A percentile compares a stretch with the other conserved stretches of the same genome.
Evolutionary conservation across 2,888 invertebrate genomes (phyloP).

Genomic region (Megastigmus dorsalis): DNA sequence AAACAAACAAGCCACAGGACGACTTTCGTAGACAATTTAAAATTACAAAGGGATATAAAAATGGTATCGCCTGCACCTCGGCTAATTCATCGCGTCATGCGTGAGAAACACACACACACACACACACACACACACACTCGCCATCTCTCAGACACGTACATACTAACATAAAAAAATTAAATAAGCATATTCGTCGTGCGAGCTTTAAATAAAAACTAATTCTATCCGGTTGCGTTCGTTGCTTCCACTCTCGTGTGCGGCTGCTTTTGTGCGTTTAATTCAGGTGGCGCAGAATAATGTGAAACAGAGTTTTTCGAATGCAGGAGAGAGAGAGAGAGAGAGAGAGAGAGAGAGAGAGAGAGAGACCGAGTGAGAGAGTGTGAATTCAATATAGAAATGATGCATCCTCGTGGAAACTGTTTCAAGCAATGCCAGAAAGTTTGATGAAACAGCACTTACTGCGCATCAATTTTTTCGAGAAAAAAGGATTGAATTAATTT

Average conservation of each 20-base stretch:
- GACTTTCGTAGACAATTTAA: no score
- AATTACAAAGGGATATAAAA: no score
- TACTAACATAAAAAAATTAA: slow-evolving; percentile 12
- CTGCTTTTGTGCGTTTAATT: no score
- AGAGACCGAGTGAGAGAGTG: no score
- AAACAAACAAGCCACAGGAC: no score
- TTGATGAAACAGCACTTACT: no score
- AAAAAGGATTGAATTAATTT: background rate
- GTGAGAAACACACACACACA: background rate
- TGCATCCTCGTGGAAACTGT: background rate
- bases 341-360: no score
- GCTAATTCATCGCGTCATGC: background rate
- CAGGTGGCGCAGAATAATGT: no score
- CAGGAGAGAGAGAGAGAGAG: no score
- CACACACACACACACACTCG: background rate
- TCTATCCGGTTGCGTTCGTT: slow-evolving; percentile 32
- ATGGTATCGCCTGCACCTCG: slow-evolving; percentile 5
- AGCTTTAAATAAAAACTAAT: slow-evolving; percentile 24
- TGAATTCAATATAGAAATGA: background rate
- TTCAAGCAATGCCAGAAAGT: background rate
- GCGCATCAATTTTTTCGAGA: no score
- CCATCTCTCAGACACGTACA: background rate
- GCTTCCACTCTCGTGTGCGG: slow-evolving; percentile 33
- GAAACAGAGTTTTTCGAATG: no score
- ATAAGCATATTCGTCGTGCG: slow-evolving; percentile 26